Conservation (phyloP, 2,113 vertebrate genomes). For the Thymallus thymallus region DNA sequence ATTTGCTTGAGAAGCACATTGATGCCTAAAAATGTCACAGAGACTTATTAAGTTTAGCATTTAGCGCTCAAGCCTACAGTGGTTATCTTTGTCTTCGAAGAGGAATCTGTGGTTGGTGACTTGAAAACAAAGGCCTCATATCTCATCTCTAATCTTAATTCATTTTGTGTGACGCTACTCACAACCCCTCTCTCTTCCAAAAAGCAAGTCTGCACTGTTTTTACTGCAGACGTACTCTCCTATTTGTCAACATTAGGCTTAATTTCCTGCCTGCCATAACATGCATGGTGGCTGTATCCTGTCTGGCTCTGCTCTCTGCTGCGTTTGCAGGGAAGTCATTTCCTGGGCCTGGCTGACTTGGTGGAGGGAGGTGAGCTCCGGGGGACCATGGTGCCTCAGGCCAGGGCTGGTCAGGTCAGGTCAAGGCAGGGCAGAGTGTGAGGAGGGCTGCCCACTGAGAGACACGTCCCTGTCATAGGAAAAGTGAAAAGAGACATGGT, state of each 20-base stretch:
- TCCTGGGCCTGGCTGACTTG: constrained; percentile 11
- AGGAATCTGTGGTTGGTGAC: constrained; percentile 24
- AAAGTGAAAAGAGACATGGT: constrained; percentile 8
- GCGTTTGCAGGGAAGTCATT: constrained; percentile 22
- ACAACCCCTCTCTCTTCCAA: too few species aligned
- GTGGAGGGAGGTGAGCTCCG: constrained; percentile 9
- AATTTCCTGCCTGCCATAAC: constrained; percentile 7
- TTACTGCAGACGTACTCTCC: too few species aligned
- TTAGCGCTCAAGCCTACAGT: constrained; percentile 33
- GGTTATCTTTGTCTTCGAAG: constrained; percentile 23
- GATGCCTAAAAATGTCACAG: neutral
- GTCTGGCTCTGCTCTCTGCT: neutral
- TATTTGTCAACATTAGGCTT: constrained; percentile 21
- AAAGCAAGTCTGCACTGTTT: too few species aligned
- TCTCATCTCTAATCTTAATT: constrained; percentile 1
- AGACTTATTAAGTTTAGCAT: neutral
- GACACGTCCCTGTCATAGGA: constrained; percentile 22
- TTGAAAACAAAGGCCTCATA: constrained; percentile 40
- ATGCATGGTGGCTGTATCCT: neutral
- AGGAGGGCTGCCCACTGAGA: constrained; percentile 16
- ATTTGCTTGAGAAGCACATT: too few species aligned
- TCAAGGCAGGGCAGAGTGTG: constrained; percentile 14
- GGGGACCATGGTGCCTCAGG: constrained; percentile 43
- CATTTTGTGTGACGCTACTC: neutral
- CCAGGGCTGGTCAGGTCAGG: constrained; percentile 32